Evolutionary conservation across 2,797 vertebrate genomes (phyloP).

Genomic region (Xiphorhynchus erythropygius): DNA sequence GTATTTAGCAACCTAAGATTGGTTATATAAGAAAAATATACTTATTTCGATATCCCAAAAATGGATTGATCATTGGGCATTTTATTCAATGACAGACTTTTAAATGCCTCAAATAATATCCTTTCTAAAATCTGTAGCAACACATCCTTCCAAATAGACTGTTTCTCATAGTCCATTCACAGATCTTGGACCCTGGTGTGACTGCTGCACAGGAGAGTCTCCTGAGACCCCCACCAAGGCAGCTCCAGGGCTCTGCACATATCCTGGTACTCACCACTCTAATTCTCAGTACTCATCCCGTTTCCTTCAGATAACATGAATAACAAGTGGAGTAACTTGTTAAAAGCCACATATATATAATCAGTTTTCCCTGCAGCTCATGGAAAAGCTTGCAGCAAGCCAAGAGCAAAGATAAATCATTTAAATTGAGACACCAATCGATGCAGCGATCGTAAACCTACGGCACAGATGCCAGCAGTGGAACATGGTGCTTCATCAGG

Average conservation of each 20-base stretch:
- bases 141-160: not conserved
- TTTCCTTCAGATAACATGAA: not conserved
- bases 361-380: not conserved
- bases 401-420: not conserved
- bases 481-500: not conserved
- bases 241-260: not conserved
- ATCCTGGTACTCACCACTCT: not conserved
- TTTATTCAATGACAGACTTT: not conserved
- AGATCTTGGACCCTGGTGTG: not conserved
- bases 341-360: not conserved
- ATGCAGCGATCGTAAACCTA: not conserved
- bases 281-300: rapidly evolving
- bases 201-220: rapidly evolving
- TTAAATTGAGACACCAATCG: not conserved
- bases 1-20: not conserved
- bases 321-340: not conserved
- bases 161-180: not conserved
- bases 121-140: not conserved
- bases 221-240: not conserved
- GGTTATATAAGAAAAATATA: not conserved
- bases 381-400: not conserved
- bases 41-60: not conserved
- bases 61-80: not conserved
- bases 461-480: not conserved
- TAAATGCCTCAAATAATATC: not conserved